These are phyloP conservation scores for Bolborhynchus lineola DNA, from an alignment of 2,113 vertebrate genomes.

Conservation along the genomic window DNA sequence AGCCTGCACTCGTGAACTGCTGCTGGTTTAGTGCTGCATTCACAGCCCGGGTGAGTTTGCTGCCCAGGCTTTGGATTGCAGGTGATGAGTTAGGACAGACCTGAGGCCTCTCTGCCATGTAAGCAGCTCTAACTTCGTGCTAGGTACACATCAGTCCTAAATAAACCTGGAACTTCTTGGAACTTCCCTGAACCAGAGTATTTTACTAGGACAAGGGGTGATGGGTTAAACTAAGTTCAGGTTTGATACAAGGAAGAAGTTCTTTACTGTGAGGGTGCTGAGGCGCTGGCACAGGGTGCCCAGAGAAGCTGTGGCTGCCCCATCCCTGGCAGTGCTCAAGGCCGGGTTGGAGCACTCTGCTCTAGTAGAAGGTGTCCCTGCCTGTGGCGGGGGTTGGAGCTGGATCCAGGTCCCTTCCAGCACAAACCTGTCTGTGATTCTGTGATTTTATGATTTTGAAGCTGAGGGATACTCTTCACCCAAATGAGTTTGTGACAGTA, in stretches of 20 bases:
- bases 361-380: background rate
- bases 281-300: background rate
- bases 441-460: background rate
- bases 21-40: background rate
- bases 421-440: background rate
- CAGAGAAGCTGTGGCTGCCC: background rate
- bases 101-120: rapidly evolving
- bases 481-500: rapidly evolving
- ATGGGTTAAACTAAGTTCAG: background rate
- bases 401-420: too few species aligned
- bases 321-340: background rate
- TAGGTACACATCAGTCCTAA: background rate
- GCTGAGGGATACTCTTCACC: background rate
- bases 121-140: background rate
- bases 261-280: background rate
- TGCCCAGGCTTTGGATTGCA: background rate
- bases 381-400: background rate
- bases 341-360: background rate
- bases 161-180: background rate
- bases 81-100: background rate
- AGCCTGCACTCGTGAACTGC: rapidly evolving
- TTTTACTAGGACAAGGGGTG: background rate
- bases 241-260: background rate
- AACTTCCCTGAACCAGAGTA: background rate
- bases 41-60: background rate